Percentiles rank a stretch among this genome's conserved stretches.
Evolutionary conservation across 2,888 invertebrate genomes (phyloP).

Genomic region (Halictus quadricinctus): DNA sequence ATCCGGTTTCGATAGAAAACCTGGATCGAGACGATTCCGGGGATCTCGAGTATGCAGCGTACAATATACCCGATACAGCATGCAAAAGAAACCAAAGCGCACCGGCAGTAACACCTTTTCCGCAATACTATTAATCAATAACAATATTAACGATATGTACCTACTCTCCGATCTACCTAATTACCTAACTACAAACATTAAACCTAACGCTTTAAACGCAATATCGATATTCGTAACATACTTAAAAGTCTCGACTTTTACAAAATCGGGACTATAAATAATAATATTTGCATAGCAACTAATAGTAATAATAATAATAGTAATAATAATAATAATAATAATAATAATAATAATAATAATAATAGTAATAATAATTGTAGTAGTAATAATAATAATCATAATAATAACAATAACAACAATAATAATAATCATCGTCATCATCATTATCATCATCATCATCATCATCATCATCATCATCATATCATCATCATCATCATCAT

Average conservation of each 20-base stretch:
- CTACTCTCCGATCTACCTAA: slow-evolving; percentile 72
- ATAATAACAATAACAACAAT: not conserved
- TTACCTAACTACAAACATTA: slow-evolving; percentile 75
- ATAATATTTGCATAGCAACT: slow-evolving; percentile 55
- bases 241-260: slow-evolving; percentile 59
- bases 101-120: slow-evolving; percentile 73
- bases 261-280: slow-evolving; percentile 69
- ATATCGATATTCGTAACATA: slow-evolving; percentile 65
- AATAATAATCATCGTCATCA: slow-evolving; percentile 69
- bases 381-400: not conserved
- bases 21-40: not conserved
- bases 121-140: slow-evolving; percentile 78
- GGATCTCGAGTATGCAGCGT: not conserved
- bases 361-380: not conserved
- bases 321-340: slow-evolving; percentile 58
- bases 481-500: slow-evolving; percentile 1
- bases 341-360: slow-evolving; percentile 58
- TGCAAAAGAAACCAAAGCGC: slow-evolving; percentile 77
- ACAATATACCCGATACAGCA: not conserved
- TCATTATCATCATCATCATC: slow-evolving; percentile 39
- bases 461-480: slow-evolving; percentile 51
- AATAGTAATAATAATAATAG: slow-evolving; percentile 60
- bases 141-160: slow-evolving; percentile 80
- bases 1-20: not conserved
- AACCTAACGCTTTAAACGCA: slow-evolving; percentile 77